Evolutionary conservation across 1,140 invertebrate species (phyloP).

Genomic region (Caenorhabditis briggsae): DNA sequence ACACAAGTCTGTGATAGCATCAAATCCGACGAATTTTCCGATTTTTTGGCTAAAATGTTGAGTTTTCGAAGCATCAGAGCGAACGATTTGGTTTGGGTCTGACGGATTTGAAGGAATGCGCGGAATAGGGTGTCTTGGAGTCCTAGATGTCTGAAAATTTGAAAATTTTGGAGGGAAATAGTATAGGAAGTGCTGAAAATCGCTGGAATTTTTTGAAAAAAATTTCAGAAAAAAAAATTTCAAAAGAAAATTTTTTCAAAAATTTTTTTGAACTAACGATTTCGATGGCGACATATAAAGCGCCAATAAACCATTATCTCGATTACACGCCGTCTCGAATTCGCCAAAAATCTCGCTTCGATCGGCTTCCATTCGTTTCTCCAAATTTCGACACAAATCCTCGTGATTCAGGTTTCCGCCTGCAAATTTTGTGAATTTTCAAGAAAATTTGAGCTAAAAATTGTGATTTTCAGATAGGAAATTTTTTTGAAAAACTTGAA

Average conservation of each 20-base stretch:
- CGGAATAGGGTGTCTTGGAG: conserved; percentile 32
- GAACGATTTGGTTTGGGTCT: conserved; percentile 17
- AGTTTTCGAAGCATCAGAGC: conserved; percentile 24
- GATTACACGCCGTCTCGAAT: background rate
- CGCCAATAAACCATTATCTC: background rate
- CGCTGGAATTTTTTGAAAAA: no score
- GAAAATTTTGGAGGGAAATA: background rate
- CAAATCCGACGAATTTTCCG: background rate
- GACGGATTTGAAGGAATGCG: conserved; percentile 21
- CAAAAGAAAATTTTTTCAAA: no score
- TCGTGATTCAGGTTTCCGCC: conserved; percentile 31
- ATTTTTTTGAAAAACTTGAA: no score
- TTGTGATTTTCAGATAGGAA: no score
- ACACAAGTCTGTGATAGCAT: conserved; percentile 1
- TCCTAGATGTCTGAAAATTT: background rate
- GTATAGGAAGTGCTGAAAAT: background rate
- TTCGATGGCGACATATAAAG: background rate
- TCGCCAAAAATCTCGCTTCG: background rate
- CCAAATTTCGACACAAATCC: conserved; percentile 20
- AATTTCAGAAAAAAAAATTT: no score
- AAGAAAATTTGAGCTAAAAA: no score
- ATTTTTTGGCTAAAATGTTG: background rate
- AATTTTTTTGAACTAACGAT: background rate
- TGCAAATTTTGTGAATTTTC: no score
- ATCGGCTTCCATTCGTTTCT: conserved; percentile 10